Conservation (phyloP, 1,140 invertebrate species). For the Catajapyx aquilonaris region DNA sequence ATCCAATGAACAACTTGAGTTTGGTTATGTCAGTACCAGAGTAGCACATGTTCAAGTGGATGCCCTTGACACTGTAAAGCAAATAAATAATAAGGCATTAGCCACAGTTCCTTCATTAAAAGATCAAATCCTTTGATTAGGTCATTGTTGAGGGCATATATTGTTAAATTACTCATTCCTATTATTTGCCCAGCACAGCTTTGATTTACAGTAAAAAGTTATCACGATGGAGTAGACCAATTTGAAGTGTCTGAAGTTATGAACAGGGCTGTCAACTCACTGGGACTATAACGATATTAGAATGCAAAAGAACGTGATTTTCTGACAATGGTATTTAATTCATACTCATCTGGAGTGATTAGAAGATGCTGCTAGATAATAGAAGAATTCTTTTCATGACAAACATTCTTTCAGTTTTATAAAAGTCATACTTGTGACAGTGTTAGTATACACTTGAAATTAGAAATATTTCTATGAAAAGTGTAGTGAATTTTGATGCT, state of each 20-base stretch:
- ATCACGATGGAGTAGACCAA: not conserved
- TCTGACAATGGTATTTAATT: no score
- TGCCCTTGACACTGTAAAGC: conserved; percentile 26
- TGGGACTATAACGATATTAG: no score
- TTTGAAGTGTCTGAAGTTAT: not conserved
- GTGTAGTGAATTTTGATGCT: not conserved
- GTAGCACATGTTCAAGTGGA: conserved; percentile 41
- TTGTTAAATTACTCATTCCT: not conserved
- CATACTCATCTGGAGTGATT: no score
- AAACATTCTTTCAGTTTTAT: no score
- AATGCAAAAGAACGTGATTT: no score
- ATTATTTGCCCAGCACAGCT: not conserved
- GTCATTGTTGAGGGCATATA: not conserved
- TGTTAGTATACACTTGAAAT: not conserved
- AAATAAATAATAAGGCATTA: no score
- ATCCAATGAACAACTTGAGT: conserved; percentile 29
- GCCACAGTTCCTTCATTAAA: no score
- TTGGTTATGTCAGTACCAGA: conserved; percentile 17
- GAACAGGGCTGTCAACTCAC: no score
- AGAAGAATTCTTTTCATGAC: no score
- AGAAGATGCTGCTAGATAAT: no score
- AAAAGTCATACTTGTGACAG: no score
- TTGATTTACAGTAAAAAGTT: not conserved
- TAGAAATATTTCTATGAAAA: not conserved
- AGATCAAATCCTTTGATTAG: not conserved